phyloP scores from a whole-genome alignment of 2,113 vertebrate species.

The Ailuropoda melanoleuca region DNA sequence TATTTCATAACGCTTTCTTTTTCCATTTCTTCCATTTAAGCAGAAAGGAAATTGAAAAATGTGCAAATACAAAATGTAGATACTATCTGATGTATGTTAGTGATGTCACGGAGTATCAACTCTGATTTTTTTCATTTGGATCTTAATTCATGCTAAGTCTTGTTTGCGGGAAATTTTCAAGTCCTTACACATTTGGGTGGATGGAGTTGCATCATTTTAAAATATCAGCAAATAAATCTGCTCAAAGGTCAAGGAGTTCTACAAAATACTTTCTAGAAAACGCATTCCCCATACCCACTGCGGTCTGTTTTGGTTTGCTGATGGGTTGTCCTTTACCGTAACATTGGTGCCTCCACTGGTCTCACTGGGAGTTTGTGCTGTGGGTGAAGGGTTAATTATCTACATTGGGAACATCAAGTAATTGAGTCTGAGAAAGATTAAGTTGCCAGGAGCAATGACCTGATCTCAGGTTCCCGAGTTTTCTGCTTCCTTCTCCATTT shows the following conservation, averaged over 20 bases:
- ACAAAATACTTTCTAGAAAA: neutral
- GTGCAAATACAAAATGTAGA: neutral
- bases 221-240: neutral
- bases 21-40: neutral
- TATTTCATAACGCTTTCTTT: neutral
- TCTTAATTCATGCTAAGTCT: neutral
- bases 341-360: rapidly evolving
- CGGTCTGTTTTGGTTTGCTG: rapidly evolving
- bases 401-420: neutral
- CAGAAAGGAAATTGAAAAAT: neutral
- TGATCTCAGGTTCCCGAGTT: neutral
- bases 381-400: neutral
- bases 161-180: neutral
- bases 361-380: neutral
- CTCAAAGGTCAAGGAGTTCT: neutral
- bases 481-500: neutral
- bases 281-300: rapidly evolving
- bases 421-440: neutral
- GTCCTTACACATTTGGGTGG: neutral
- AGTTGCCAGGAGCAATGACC: neutral
- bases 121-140: neutral
- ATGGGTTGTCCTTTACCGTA: neutral
- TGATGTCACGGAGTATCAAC: rapidly evolving
- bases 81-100: rapidly evolving
- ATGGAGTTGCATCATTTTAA: neutral